phyloP scores from a whole-genome alignment of 2,888 invertebrate species.

The Oxycera nigricornis region DNA sequence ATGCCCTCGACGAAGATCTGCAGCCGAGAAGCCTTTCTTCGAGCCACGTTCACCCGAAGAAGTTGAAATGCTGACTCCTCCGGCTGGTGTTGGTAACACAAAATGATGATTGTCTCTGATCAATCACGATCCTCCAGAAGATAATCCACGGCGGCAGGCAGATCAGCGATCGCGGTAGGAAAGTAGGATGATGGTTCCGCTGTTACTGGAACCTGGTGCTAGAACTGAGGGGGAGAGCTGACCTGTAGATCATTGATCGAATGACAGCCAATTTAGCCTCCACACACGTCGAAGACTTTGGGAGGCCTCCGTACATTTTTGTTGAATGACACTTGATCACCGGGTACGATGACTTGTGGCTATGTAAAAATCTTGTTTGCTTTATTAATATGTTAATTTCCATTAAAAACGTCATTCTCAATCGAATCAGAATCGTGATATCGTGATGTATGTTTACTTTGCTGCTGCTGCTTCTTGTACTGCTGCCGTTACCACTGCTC shows the following conservation, averaged over 20 bases:
- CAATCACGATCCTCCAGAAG: slow-evolving; percentile 17
- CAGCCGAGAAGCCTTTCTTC: no score
- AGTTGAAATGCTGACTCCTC: no score
- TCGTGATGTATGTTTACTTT: slow-evolving; percentile 34
- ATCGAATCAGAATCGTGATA: slow-evolving; percentile 33
- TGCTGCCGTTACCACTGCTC: background rate
- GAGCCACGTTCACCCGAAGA: no score
- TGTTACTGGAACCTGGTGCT: background rate
- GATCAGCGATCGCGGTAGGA: background rate
- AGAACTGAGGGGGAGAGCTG: background rate
- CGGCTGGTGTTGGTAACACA: slow-evolving; percentile 11
- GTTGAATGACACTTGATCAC: slow-evolving; percentile 39
- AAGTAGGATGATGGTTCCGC: slow-evolving; percentile 21
- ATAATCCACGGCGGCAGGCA: slow-evolving; percentile 14
- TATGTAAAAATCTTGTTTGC: slow-evolving; percentile 36
- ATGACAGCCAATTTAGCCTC: slow-evolving; percentile 40
- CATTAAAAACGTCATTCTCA: slow-evolving; percentile 42
- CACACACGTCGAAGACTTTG: slow-evolving; percentile 36
- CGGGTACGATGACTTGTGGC: slow-evolving; percentile 40
- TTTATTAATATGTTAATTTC: slow-evolving; percentile 43
- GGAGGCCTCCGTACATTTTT: slow-evolving; percentile 33
- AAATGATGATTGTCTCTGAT: background rate
- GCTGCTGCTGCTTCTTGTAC: background rate
- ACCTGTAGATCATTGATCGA: slow-evolving; percentile 36
- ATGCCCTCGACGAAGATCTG: no score